Conservation (phyloP, 2,113 vertebrate genomes). For the Dromiciops gliroides region DNA sequence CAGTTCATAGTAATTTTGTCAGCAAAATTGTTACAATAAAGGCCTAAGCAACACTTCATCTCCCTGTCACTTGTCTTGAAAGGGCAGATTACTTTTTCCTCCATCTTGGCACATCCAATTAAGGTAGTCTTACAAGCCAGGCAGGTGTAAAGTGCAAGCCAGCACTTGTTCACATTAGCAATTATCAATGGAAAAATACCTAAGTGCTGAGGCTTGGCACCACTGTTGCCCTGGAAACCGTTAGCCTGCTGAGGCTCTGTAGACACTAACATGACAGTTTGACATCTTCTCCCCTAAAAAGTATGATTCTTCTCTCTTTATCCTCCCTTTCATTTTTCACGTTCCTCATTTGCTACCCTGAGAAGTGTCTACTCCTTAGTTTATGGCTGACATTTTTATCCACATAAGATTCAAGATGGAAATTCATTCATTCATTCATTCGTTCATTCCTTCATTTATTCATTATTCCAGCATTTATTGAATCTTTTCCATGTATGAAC, state of each 20-base stretch:
- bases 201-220: conserved; percentile 81
- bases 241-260: conserved; percentile 71
- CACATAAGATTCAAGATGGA: neutral
- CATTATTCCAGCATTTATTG: neutral
- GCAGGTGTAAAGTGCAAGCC: conserved; percentile 86
- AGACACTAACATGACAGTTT: conserved; percentile 82
- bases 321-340: neutral
- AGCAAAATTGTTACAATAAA: conserved; percentile 84
- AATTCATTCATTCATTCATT: neutral
- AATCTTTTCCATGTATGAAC: neutral
- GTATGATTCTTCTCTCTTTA: conserved; percentile 64
- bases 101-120: conserved; percentile 87
- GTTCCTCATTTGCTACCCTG: neutral
- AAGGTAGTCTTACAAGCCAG: conserved; percentile 84
- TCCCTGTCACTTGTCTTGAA: conserved; percentile 85
- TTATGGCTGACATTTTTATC: conserved; percentile 24
- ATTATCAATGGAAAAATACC: conserved; percentile 85
- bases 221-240: conserved; percentile 82
- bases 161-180: conserved; percentile 85
- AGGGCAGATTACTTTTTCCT: conserved; percentile 86
- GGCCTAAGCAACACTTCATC: conserved; percentile 82
- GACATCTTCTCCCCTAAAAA: conserved; percentile 78
- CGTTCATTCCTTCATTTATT: neutral
- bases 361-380: conserved; percentile 5
- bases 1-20: conserved; percentile 85